Evolutionary conservation across 2,797 vertebrate species (phyloP).

Genomic region (Echiichthys vipera): DNA sequence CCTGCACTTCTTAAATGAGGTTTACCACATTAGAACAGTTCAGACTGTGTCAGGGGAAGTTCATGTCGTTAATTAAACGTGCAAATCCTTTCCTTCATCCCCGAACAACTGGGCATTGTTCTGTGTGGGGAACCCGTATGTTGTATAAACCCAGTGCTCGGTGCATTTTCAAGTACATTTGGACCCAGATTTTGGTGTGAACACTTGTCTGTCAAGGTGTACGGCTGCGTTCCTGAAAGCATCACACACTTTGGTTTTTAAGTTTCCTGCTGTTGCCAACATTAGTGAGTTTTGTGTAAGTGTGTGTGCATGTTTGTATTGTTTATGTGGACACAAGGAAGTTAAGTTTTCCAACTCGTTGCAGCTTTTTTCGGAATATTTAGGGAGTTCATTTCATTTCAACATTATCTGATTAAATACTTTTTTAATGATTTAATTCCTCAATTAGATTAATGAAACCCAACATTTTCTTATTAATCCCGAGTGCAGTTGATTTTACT

Average conservation of each 20-base stretch:
- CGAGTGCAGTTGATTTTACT: constrained; percentile 6
- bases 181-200: constrained; percentile 51
- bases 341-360: neutral
- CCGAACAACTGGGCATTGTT: constrained; percentile 30
- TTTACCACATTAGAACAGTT: constrained; percentile 24
- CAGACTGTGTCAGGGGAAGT: constrained; percentile 7
- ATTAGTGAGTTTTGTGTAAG: constrained; percentile 6
- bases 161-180: constrained; percentile 54
- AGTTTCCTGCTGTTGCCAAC: constrained; percentile 33
- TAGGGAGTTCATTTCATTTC: constrained; percentile 10
- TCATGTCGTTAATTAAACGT: neutral
- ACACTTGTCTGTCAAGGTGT: constrained; percentile 37
- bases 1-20: neutral
- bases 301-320: constrained; percentile 54
- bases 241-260: constrained; percentile 48
- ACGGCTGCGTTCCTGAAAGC: constrained; percentile 42
- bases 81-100: neutral
- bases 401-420: neutral
- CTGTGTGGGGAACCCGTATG: neutral
- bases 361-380: constrained; percentile 34
- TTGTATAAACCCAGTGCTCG: neutral
- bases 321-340: constrained; percentile 28
- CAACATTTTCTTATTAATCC: neutral
- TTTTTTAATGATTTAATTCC: neutral
- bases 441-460: constrained; percentile 2